Evolutionary conservation across 2,797 vertebrate genomes (phyloP), one percentile per base, ranked within the genome.

Genomic region (Emys orbicularis): DNA sequence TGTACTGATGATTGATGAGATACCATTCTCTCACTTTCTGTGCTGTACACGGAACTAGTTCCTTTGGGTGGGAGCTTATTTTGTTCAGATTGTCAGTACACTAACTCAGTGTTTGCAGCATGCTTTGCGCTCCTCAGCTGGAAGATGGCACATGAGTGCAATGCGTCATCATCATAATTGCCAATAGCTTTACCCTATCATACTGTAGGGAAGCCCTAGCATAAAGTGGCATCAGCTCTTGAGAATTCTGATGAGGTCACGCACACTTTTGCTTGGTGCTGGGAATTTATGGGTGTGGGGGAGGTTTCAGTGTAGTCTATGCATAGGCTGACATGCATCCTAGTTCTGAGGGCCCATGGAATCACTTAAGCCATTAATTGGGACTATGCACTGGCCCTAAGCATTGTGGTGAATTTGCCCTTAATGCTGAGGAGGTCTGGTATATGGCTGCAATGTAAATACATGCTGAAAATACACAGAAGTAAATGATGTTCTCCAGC

Each of bases 191-290:
- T 27, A 2, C 23, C 34, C 3, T 27, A 34, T 52, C 31, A 12
- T 0, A 0, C 2, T 52, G 2, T 9, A 3, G 19, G 44, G 27
- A 61, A 41, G n/a, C n/a, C 74, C 25, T 44, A 1, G 10, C 3
- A 3, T 0, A 3, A 47, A 49, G 68, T 47, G 47, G 81, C 6
- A n/a, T n/a, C 52, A 16, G 12, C 59, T 34, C 31, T 15, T 23
- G 27, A 12, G 5, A 68, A 13, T 8, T 25, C 23, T 44, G 25
- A 4, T 44, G 57, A 34, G 54, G 23, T 31, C 57, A 6, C 13
- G 34, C 8, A 2, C 41, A 27, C 0, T 1, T 56, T 25, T 76
- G 44, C 82, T 49, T 25, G 52, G 21, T 61, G 37, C 83, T n/a
- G 34, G 53, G 18, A 61, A 79, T 21, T 27, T 0, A 3, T 49